Base-by-base conservation (phyloP, 2,888 invertebrate genomes). In the Chymomyza caudatula region DNA sequence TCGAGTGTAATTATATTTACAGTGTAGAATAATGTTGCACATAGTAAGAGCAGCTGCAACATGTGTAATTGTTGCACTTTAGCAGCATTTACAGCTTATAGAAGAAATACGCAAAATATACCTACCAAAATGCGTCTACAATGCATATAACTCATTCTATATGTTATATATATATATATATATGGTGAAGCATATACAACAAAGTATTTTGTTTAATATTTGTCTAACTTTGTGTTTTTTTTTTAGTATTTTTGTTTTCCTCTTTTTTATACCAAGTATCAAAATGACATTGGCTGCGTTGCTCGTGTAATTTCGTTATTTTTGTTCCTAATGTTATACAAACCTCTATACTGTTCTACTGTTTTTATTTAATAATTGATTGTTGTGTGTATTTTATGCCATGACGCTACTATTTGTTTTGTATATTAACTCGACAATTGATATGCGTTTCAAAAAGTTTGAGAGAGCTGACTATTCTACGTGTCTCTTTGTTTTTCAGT, bases 251-350 rank as follows among this genome's bases (percentile, higher is more conserved):
- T 56, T 47, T 47, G n/a, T 15, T 65, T 74, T 76, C 76, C 76
- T 76, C 79, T 66, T 63, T 73, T 67, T 52, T 61, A 52, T 68
- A 76, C 76, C 76, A 76, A 76, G 76, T 76, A 76, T 76, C 76
- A 76, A 76, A 76, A 60, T 67, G 76, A 73, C 79, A 76, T 76
- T 76, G 61, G 61, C 54, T 74, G 74, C 65, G 52, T 69, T 58
- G 47, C 53, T 60, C 54, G 47, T 2, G 11, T 20, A 49, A 15
- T 49, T 49, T 51, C 19, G 17, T 19, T 51, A 22, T 51, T 43
- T 63, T 57, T 49, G n/a, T 57, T 68, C 56, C 53, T 23, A 22
- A 61, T 51, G 44, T 63, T 54, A 63, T 76, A 78, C 76, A 73
- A 78, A 78, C 74, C 74, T 74, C 43, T 11, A 19, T 51, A 52